Evolutionary conservation across 1,140 invertebrate genomes (phyloP).

Genomic region (Cataglyphis hispanica): DNA sequence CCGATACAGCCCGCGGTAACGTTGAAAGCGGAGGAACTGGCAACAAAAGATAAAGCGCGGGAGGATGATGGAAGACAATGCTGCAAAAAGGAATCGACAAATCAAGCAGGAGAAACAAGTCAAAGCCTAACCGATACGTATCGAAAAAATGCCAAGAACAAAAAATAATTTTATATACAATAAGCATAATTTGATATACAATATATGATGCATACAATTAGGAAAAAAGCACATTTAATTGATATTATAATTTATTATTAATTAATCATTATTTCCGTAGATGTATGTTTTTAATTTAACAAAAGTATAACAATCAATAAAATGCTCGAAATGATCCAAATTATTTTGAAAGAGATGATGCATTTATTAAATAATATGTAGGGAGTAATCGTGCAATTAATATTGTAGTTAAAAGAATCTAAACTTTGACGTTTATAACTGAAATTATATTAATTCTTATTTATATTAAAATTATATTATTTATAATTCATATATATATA

Average conservation of each 20-base stretch:
- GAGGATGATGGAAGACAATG: conserved; percentile 61
- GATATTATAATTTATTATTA: conserved; percentile 1
- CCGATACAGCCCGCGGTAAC: conserved; percentile 63
- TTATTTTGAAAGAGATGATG: too few relatives aligned
- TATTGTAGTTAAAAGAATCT: background rate
- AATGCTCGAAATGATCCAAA: too few relatives aligned
- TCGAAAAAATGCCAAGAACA: conserved; percentile 48
- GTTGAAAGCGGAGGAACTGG: conserved; percentile 61
- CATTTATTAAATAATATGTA: too few relatives aligned
- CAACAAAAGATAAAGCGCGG: conserved; percentile 61
- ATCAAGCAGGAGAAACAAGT: conserved; percentile 61
- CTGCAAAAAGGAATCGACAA: conserved; percentile 50
- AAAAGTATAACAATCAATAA: background rate
- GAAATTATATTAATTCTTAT: conserved; percentile 17
- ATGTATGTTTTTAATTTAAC: background rate
- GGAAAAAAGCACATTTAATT: background rate
- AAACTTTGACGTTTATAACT: background rate
- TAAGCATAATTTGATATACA: background rate
- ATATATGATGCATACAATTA: conserved; percentile 18
- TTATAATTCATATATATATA: background rate
- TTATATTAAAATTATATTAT: conserved; percentile 32
- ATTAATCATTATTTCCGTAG: background rate
- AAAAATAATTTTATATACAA: conserved; percentile 40
- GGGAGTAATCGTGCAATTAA: background rate
- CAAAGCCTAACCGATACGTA: conserved; percentile 39